Evolutionary conservation across 2,797 vertebrate species (phyloP), one percentile per base, ranked within the genome.

Genomic region (Channallabes apus): DNA sequence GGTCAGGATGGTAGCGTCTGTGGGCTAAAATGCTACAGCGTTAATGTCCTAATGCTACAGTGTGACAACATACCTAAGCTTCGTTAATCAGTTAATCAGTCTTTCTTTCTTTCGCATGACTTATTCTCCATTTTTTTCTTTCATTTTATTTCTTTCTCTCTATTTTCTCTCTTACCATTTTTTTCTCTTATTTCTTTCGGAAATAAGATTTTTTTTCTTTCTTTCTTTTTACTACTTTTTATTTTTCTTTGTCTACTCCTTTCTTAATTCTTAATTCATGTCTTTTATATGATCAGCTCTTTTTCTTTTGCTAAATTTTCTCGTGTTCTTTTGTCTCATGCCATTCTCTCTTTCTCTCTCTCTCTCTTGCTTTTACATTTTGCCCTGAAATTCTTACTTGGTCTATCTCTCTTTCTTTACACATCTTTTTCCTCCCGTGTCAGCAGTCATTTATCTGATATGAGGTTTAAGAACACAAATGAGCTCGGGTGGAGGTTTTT

Each of bases 381-480:
- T 51, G 46, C 2, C 14, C 1, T 3, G 1, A 5, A 12, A 24
- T 75, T 3, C 1, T 29, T 75, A 8, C 7, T 2, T 75, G 14
- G 24, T n/a, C 41, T 77, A 12, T n/a, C 24, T 56, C 54, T 35
- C 27, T 18, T 56, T 27, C n/a, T 77, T 5, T 59, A 18, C 35
- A 12, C n/a, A 12, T 65, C 11, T 65, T 4, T 59, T 32, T 29
- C 32, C 4, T 4, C 27, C 17, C 22, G 2, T 17, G 5, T 77
- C 75, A 78, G n/a, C 41, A 64, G n/a, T 32, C 71, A 82, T 65
- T 83, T 89, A 87, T 84, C 85, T 78, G 80, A 87, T 58, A 71
- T 8, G 68, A 91, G 88, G 86, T 89, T 86, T 84, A 84, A 88
- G 87, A 85, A 22, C 46, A 46, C 20, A 84, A 8, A 61, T 80